Conservation (phyloP, 92 coral and sea anemone species). For the Zoanthus solanderi region DNA sequence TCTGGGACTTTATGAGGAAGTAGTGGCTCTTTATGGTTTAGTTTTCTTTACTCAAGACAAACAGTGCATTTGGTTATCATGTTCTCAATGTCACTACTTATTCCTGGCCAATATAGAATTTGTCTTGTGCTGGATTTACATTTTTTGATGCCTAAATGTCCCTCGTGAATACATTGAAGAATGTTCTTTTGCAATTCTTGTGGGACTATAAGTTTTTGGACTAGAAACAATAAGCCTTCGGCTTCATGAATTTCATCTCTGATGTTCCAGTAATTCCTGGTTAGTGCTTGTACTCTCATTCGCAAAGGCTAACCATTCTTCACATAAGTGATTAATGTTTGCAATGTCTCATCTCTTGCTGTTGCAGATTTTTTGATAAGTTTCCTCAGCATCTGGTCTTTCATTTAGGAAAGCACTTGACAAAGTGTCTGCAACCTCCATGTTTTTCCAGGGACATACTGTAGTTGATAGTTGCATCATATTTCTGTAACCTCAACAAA, state of each 20-base stretch:
- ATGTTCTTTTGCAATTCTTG: conserved; percentile 53
- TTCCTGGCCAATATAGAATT: conserved; percentile 62
- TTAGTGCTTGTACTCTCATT: too few species aligned
- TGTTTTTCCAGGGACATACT: too few species aligned
- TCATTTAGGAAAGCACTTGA: too few species aligned
- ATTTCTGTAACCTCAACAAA: too few species aligned
- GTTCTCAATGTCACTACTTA: conserved; percentile 59
- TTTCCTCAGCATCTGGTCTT: too few species aligned
- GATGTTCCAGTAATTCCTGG: conserved; percentile 27
- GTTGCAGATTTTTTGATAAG: too few species aligned
- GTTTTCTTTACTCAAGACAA: conserved; percentile 32
- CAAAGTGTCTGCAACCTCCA: too few species aligned
- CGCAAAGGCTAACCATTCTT: too few species aligned
- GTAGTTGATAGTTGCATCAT: too few species aligned
- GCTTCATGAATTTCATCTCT: conserved; percentile 59
- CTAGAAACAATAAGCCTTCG: conserved; percentile 62
- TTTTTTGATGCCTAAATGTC: conserved; percentile 75
- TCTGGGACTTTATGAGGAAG: conserved; percentile 47
- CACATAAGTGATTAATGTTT: too few species aligned
- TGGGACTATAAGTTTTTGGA: conserved; percentile 21
- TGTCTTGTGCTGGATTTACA: conserved; percentile 59
- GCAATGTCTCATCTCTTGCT: too few species aligned
- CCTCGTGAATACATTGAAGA: conserved; percentile 58
- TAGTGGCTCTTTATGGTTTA: conserved; percentile 54
- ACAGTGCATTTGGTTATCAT: conserved; percentile 49